These are phyloP conservation scores for Semibalanus balanoides DNA, from an alignment of 1,140 invertebrate genomes.

Conservation along the genomic window DNA sequence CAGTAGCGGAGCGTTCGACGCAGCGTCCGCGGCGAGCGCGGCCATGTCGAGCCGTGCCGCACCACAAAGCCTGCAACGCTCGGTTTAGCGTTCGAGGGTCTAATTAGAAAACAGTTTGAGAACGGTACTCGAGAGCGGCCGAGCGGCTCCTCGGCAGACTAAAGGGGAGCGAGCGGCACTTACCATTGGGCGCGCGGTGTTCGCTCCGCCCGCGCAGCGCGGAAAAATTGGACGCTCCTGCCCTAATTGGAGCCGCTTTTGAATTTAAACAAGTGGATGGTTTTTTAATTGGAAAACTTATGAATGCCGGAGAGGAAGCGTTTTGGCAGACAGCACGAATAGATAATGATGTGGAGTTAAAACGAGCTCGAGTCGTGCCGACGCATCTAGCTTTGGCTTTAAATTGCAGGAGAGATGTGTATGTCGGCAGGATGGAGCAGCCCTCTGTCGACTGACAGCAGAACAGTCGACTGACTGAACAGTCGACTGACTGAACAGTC, in stretches of 20 bases:
- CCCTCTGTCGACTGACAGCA: too few relatives aligned
- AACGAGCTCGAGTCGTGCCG: background rate
- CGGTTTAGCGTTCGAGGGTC: background rate
- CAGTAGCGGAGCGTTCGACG: background rate
- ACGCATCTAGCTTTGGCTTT: background rate
- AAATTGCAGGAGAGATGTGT: background rate
- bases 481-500: too few relatives aligned
- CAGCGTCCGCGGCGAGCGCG: background rate
- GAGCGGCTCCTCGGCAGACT: background rate
- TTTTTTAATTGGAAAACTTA: constrained; percentile 3
- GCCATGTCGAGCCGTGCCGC: background rate
- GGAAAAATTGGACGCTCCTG: background rate
- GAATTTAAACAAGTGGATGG: constrained; percentile 2
- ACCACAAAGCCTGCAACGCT: background rate
- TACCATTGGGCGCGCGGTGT: background rate
- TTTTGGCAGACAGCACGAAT: background rate
- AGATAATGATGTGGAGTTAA: constrained; percentile 1
- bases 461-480: too few relatives aligned
- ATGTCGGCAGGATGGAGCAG: too few relatives aligned
- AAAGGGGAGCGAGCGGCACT: background rate
- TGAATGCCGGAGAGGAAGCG: background rate
- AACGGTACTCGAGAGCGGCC: background rate
- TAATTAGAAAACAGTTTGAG: constrained; percentile 2
- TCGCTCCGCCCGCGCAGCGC: background rate
- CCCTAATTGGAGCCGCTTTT: background rate